phyloP scores from a whole-genome alignment of 2,888 invertebrate genomes.

The Drosophila borealis region DNA sequence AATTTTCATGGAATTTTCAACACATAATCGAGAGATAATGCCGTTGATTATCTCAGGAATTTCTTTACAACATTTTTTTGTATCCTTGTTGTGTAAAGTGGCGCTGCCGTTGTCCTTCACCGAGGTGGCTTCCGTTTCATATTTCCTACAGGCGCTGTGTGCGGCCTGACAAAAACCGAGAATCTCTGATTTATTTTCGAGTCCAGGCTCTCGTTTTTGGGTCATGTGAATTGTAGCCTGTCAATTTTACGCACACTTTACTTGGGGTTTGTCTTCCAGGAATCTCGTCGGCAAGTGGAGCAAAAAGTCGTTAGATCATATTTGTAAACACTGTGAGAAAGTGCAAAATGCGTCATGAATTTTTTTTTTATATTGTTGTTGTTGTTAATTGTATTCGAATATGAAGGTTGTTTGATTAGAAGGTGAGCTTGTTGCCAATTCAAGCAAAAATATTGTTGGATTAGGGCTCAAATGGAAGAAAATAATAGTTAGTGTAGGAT shows the following conservation, averaged over 20 bases:
- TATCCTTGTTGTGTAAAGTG: slow-evolving; percentile 52
- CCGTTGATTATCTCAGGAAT: slow-evolving; percentile 73
- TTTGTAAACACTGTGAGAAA: slow-evolving; percentile 21
- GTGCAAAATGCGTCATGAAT: neutral
- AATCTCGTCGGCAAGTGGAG: slow-evolving; percentile 39
- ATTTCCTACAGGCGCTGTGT: slow-evolving; percentile 63
- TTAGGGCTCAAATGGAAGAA: no score
- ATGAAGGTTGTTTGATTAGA: no score
- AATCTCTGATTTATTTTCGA: slow-evolving; percentile 31
- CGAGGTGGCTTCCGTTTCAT: slow-evolving; percentile 65
- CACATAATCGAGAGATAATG: slow-evolving; percentile 75
- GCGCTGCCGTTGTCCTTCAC: slow-evolving; percentile 64
- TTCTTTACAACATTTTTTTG: slow-evolving; percentile 46
- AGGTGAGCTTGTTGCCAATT: no score
- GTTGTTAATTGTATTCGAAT: no score
- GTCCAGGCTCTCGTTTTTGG: slow-evolving; percentile 39
- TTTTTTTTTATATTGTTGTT: no score
- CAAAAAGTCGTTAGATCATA: slow-evolving; percentile 18
- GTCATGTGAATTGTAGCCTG: slow-evolving; percentile 21
- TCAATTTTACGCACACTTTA: slow-evolving; percentile 20
- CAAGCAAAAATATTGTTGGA: no score
- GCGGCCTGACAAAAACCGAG: slow-evolving; percentile 58
- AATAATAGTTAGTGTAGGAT: no score
- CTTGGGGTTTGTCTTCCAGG: slow-evolving; percentile 35
- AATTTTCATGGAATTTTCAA: slow-evolving; percentile 74